phyloP scores from a whole-genome alignment of 2,888 invertebrate genomes.

The Ariolimax columbianus region DNA sequence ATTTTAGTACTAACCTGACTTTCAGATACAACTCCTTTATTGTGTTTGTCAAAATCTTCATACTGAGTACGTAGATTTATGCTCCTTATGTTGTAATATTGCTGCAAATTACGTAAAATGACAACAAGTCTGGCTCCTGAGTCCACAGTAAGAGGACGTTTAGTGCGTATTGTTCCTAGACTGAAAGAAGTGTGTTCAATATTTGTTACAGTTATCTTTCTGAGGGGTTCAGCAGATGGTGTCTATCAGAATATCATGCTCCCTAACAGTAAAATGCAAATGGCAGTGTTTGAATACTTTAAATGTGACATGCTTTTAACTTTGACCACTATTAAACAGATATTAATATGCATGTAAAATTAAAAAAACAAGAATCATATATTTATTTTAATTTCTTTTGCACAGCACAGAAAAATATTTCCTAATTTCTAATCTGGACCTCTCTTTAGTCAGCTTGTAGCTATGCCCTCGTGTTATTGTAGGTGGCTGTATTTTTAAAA shows the following conservation, averaged over 20 bases:
- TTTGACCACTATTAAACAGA: neutral
- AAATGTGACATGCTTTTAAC: neutral
- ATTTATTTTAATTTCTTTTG: too few relatives aligned
- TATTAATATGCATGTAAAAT: neutral
- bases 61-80: slow-evolving; percentile 75
- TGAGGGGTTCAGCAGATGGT: neutral
- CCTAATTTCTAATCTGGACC: too few relatives aligned
- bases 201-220: neutral
- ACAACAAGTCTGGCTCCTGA: slow-evolving; percentile 68
- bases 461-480: too few relatives aligned
- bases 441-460: too few relatives aligned
- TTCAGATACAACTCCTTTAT: slow-evolving; percentile 77
- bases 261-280: too few relatives aligned
- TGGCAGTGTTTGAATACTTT: too few relatives aligned
- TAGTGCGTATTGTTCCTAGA: slow-evolving; percentile 73
- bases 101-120: slow-evolving; percentile 70
- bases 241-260: too few relatives aligned
- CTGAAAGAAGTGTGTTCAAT: slow-evolving; percentile 56
- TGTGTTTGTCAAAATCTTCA: slow-evolving; percentile 78
- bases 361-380: too few relatives aligned
- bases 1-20: slow-evolving; percentile 72
- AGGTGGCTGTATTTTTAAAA: too few relatives aligned
- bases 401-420: too few relatives aligned
- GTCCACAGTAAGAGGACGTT: slow-evolving; percentile 70
- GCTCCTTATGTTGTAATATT: slow-evolving; percentile 76